Evolutionary conservation across 2,797 vertebrate species (phyloP).

Genomic region (Sebastes taczanowskii): DNA sequence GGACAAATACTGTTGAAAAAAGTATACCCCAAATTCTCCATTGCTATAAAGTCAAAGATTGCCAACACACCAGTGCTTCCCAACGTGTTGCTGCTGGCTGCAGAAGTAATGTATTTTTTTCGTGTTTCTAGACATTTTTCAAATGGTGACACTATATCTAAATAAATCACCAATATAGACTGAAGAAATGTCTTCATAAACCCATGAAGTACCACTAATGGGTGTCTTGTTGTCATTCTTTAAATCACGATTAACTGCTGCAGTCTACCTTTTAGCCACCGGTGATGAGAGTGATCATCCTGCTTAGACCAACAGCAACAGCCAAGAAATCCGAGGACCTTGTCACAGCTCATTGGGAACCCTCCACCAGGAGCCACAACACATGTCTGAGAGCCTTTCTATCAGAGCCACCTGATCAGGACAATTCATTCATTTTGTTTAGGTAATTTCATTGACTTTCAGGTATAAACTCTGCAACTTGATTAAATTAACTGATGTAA

Average conservation of each 20-base stretch:
- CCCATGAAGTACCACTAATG: too few relatives aligned
- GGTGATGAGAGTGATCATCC: background rate
- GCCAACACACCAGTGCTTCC: too few relatives aligned
- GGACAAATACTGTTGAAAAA: background rate
- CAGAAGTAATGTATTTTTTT: too few relatives aligned
- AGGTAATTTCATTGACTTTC: background rate
- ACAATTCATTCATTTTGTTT: background rate
- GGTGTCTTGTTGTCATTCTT: background rate
- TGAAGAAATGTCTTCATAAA: background rate
- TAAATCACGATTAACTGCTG: background rate
- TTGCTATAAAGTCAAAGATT: too few relatives aligned
- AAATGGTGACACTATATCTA: background rate
- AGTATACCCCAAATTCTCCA: background rate
- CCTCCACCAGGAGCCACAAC: background rate
- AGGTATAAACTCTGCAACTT: background rate
- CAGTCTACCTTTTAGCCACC: background rate
- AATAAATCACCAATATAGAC: background rate
- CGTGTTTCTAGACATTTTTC: too few relatives aligned
- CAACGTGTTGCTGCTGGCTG: too few relatives aligned
- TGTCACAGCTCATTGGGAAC: background rate
- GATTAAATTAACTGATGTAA: background rate
- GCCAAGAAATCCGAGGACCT: background rate
- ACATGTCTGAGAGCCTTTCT: background rate
- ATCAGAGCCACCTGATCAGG: background rate
- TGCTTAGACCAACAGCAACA: background rate